Percentiles rank a stretch among this genome's conserved stretches.
These are phyloP conservation scores for Platyura marginata DNA, from an alignment of 1,140 invertebrate species.

Conservation along the genomic window DNA sequence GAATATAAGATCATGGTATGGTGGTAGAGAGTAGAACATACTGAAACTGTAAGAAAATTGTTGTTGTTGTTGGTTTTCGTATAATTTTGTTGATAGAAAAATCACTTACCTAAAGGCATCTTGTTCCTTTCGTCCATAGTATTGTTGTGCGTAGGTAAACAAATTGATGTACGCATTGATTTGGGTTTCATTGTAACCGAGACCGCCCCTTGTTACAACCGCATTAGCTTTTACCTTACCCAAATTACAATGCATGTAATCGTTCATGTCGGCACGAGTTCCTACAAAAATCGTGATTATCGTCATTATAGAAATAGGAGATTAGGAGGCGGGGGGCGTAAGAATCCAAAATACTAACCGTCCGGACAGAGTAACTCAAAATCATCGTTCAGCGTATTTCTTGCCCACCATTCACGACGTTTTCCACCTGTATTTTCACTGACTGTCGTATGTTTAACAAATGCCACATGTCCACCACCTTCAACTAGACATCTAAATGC, in stretches of 20 bases:
- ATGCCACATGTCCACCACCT: slow-evolving; percentile 87
- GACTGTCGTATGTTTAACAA: slow-evolving; percentile 83
- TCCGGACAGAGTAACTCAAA: slow-evolving; percentile 88
- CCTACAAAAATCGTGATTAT: slow-evolving; percentile 20
- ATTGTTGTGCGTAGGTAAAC: slow-evolving; percentile 77
- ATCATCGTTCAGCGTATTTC: slow-evolving; percentile 79
- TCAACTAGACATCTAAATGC: slow-evolving; percentile 87
- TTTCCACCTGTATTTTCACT: slow-evolving; percentile 81
- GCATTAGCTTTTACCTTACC: slow-evolving; percentile 84
- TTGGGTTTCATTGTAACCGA: slow-evolving; percentile 56
- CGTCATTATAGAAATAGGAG: background rate
- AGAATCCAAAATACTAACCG: slow-evolving; percentile 29
- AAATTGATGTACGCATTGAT: slow-evolving; percentile 71
- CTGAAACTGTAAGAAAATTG: slow-evolving; percentile 60
- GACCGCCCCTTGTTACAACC: slow-evolving; percentile 64
- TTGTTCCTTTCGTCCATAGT: slow-evolving; percentile 65
- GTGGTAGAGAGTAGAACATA: slow-evolving; percentile 69
- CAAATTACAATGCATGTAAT: slow-evolving; percentile 75
- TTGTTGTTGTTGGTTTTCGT: background rate
- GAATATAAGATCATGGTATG: slow-evolving; percentile 77
- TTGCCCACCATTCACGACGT: slow-evolving; percentile 77
- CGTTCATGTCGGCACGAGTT: slow-evolving; percentile 51
- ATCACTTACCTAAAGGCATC: slow-evolving; percentile 63
- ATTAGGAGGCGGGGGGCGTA: background rate
- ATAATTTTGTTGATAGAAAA: background rate